Conservation (phyloP, 2,888 invertebrate species). For the Trichogramma evanescens region DNA sequence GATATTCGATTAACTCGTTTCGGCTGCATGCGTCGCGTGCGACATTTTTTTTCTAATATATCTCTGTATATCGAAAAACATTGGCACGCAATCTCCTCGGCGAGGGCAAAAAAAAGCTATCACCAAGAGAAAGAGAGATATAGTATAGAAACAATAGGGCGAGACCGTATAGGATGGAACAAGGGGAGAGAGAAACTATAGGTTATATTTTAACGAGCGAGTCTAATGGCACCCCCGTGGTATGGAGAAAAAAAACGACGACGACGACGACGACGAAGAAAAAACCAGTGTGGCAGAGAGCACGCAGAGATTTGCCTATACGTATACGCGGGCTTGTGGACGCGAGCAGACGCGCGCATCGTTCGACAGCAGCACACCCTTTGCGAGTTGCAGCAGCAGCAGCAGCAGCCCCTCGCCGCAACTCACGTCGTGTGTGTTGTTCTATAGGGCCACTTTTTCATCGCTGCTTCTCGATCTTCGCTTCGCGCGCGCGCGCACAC, state of each 20-base stretch:
- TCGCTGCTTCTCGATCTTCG: constrained; percentile 26
- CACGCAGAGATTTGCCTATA: constrained; percentile 33
- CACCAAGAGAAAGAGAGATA: not conserved
- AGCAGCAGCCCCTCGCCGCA: constrained; percentile 25
- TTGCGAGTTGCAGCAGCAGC: not conserved
- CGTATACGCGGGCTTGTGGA: too few species aligned
- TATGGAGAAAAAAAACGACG: constrained; percentile 14
- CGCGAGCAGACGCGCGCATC: constrained; percentile 24
- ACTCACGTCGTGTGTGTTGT: constrained; percentile 25
- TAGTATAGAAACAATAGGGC: constrained; percentile 2
- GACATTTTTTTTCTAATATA: too few species aligned
- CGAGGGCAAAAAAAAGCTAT: too few species aligned
- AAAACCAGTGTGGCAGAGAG: constrained; percentile 13
- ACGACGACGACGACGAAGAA: constrained; percentile 23
- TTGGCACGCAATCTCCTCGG: too few species aligned
- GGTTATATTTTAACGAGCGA: constrained; percentile 39
- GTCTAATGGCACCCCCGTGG: constrained; percentile 41
- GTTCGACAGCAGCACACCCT: constrained; percentile 4
- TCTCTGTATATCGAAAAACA: too few species aligned
- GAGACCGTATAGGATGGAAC: constrained; percentile 25
- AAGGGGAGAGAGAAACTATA: constrained; percentile 31
- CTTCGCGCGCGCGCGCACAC: constrained; percentile 12
- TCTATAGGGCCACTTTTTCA: constrained; percentile 45
- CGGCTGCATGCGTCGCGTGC: not conserved
- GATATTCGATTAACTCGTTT: not conserved